Evolutionary conservation across 2,797 vertebrate species (phyloP), one percentile per base, ranked within the genome.

Genomic region (Anguilla pacifica): DNA sequence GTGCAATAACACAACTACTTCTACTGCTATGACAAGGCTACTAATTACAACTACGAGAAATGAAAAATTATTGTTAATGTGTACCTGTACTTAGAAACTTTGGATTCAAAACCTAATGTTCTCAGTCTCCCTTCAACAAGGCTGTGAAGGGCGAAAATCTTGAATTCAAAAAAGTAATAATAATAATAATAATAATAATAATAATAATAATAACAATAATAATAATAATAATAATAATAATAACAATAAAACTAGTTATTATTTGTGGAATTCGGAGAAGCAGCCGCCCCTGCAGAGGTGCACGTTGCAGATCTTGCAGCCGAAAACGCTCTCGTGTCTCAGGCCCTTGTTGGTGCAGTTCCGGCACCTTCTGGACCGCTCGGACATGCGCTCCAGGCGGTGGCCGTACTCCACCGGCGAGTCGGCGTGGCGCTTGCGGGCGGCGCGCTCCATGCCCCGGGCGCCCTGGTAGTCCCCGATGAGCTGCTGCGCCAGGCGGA

Each of bases 241-340:
- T 89, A 94, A 94, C 89, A 95, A 94, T 94, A 90, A 86, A 86
- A 93, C 92, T 89, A 89, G 87, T 11, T 88, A 90, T 95, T 92
- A 97, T 95, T 97, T 97, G 94, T 97, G 97, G 95, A 97, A 97
- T 93, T 97, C 96, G 87, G 95, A 96, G 93, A 97, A 97, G 94
- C 97, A 97, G 15, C 96, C 96, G 87, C 96, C 96, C 89, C 97
- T 95, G 92, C 97, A 97, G 93, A 97, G 94, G 92, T 97, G 97
- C 89, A 97, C 96, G 2, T 97, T 96, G 94, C 97, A 97, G 95
- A 97, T 96, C 94, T 97, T 96, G 94, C 97, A 97, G 72, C 97
- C 96, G 2, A 97, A 97, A 85, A 96, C 96, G 46, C 96, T 97
- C 88, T 97, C 96, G 0, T 97, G 96, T 25, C 96, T 93, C 90